Evolutionary conservation across 1,140 invertebrate genomes (phyloP).

Genomic region (Apis florea): DNA sequence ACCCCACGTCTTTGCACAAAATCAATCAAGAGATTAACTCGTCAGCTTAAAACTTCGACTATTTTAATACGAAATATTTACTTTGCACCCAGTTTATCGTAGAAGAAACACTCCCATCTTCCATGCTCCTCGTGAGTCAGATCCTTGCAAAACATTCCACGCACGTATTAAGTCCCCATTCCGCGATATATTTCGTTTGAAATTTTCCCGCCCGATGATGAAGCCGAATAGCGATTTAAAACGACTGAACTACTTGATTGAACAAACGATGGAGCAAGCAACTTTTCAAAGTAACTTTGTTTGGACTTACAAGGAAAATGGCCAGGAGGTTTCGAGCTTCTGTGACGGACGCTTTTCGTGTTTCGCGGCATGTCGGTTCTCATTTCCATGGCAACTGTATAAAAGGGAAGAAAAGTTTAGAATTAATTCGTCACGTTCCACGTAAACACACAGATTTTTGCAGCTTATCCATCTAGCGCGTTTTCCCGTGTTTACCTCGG

Average conservation of each 20-base stretch:
- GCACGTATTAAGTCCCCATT: background rate
- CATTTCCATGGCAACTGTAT: conserved; percentile 78
- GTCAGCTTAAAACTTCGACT: background rate
- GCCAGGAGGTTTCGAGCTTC: conserved; percentile 80
- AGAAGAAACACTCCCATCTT: background rate
- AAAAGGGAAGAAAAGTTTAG: conserved; percentile 39
- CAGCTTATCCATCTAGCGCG: no score
- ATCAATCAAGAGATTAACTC: background rate
- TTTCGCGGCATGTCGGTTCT: conserved; percentile 77
- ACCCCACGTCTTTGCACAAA: no score
- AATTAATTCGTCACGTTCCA: conserved; percentile 45
- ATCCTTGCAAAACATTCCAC: background rate
- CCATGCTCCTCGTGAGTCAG: background rate
- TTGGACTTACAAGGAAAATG: conserved; percentile 78
- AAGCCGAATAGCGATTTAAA: background rate
- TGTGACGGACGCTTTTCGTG: conserved; percentile 79
- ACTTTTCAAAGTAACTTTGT: conserved; percentile 40
- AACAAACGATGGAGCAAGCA: background rate
- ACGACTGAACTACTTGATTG: conserved; percentile 5
- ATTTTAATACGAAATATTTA: background rate
- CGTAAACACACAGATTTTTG: background rate
- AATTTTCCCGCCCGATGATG: background rate
- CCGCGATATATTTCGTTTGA: background rate
- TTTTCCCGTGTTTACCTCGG: no score
- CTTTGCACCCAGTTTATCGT: background rate